Evolutionary conservation across 2,797 vertebrate species (phyloP).

Genomic region (Synaphobranchus kaupii): DNA sequence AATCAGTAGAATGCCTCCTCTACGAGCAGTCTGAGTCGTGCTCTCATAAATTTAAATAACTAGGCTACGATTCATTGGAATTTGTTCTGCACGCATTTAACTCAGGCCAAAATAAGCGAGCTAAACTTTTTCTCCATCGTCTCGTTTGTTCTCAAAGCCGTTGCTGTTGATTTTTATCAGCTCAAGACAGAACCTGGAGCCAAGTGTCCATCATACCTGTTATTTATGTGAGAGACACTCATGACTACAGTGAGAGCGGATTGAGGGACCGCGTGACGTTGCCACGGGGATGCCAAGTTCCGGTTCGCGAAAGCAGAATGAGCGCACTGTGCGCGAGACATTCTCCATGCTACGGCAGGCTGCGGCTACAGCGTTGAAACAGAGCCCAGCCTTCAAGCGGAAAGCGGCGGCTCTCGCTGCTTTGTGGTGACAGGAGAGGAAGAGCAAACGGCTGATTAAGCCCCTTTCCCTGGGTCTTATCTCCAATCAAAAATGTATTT

Average conservation of each 20-base stretch:
- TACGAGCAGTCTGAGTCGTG: neutral
- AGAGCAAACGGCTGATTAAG: neutral
- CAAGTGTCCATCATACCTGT: slow-evolving; percentile 3
- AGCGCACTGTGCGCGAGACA: neutral
- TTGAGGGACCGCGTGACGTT: neutral
- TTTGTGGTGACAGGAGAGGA: neutral
- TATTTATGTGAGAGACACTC: slow-evolving; percentile 4
- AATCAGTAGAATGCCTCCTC: neutral
- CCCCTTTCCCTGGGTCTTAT: neutral
- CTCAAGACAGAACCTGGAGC: neutral
- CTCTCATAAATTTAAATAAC: neutral
- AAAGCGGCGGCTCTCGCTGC: neutral
- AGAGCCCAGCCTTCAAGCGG: neutral
- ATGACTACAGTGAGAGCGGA: neutral
- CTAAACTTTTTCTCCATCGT: neutral
- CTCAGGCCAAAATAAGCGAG: neutral
- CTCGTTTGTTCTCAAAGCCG: neutral
- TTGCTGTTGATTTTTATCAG: neutral
- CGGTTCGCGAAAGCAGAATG: neutral
- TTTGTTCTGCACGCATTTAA: neutral
- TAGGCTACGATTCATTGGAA: neutral
- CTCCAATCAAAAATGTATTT: neutral
- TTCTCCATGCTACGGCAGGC: neutral
- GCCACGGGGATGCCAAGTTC: neutral
- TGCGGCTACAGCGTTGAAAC: too few relatives aligned